A percentile compares a stretch with the other conserved stretches of the same genome.
Evolutionary conservation across 2,888 invertebrate genomes (phyloP).

Genomic region (Drosophila conformis): DNA sequence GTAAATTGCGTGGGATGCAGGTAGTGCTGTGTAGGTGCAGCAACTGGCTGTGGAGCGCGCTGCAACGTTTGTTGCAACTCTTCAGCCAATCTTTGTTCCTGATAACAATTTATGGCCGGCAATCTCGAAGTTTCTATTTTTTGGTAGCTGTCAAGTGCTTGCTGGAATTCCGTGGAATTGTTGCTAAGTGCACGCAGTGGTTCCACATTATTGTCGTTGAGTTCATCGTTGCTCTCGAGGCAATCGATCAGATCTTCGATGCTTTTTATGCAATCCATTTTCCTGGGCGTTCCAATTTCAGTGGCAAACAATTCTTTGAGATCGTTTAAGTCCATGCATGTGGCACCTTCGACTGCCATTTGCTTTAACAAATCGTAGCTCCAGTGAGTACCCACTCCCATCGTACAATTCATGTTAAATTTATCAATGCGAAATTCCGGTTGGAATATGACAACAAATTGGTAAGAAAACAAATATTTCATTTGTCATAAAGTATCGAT

Average conservation of each 20-base stretch:
- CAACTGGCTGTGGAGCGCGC: neutral
- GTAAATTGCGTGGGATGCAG: conserved; percentile 47
- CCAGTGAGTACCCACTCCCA: conserved; percentile 38
- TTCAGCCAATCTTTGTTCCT: conserved; percentile 66
- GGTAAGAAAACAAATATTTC: neutral
- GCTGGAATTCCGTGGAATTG: conserved; percentile 41
- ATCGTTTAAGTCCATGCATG: conserved; percentile 49
- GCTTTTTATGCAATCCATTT: conserved; percentile 63
- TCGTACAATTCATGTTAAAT: conserved; percentile 1
- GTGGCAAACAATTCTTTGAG: conserved; percentile 65
- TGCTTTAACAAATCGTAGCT: conserved; percentile 75
- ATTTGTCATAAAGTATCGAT: neutral
- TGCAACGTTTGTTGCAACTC: conserved; percentile 56
- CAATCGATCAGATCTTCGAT: conserved; percentile 76
- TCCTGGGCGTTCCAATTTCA: conserved; percentile 75
- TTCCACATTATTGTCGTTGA: conserved; percentile 75
- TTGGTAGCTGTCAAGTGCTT: conserved; percentile 59
- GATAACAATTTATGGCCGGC: conserved; percentile 56
- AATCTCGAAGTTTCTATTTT: neutral
- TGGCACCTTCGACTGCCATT: conserved; percentile 39
- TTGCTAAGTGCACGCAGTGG: conserved; percentile 57
- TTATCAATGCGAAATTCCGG: neutral
- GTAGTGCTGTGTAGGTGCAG: conserved; percentile 35
- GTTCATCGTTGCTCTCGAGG: conserved; percentile 74
- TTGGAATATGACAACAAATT: neutral